Evolutionary conservation across 1,140 invertebrate genomes (phyloP).

Genomic region (Calliopsis andreniformis): DNA sequence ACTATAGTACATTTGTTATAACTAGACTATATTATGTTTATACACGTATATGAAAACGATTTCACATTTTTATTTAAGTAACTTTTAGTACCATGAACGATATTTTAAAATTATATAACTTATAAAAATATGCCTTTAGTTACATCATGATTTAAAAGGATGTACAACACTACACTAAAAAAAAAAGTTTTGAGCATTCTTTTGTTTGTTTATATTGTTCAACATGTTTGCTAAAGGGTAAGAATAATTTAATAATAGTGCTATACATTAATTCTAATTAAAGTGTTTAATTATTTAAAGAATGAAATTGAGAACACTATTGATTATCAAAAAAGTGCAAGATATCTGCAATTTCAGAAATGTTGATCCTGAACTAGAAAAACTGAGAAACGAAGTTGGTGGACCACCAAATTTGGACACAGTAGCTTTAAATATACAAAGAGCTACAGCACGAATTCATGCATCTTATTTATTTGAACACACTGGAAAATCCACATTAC

Average conservation of each 20-base stretch:
- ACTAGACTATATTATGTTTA: neutral
- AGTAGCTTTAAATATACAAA: conserved; percentile 55
- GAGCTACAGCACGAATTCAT: conserved; percentile 62
- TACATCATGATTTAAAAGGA: neutral
- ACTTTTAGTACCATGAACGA: no score
- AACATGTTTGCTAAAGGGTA: conserved; percentile 56
- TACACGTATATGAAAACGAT: neutral
- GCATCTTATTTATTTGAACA: conserved; percentile 70
- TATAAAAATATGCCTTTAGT: neutral
- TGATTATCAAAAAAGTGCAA: neutral
- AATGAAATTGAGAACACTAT: neutral
- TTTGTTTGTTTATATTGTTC: neutral
- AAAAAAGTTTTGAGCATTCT: neutral
- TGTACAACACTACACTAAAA: neutral
- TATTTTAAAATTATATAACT: neutral
- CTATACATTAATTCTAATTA: no score
- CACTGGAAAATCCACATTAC: conserved; percentile 63
- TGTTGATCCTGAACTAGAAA: conserved; percentile 67
- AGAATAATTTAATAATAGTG: neutral
- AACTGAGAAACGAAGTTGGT: conserved; percentile 66
- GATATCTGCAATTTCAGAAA: no score
- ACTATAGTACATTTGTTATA: conserved; percentile 2
- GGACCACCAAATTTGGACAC: conserved; percentile 69
- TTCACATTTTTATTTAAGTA: neutral
- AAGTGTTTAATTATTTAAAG: neutral